Evolutionary conservation across 2,888 invertebrate species (phyloP).

Genomic region (Anarsia innoxiella): DNA sequence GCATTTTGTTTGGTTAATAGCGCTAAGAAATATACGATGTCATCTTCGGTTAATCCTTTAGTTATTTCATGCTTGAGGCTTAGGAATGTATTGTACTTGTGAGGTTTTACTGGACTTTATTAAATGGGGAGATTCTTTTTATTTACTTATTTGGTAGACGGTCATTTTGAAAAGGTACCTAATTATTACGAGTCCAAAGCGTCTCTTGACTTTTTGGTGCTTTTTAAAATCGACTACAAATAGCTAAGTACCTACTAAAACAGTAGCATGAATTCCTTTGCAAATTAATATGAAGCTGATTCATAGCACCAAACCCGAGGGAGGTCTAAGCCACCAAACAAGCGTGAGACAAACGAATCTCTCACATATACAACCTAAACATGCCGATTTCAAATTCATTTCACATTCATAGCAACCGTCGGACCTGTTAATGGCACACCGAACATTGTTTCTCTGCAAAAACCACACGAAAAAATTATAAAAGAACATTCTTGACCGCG

Average conservation of each 20-base stretch:
- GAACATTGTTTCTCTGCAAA: constrained; percentile 48
- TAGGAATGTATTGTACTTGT: constrained; percentile 21
- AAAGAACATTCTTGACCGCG: constrained; percentile 60
- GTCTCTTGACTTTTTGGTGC: no score
- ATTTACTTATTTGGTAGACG: background rate
- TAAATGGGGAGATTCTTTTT: background rate
- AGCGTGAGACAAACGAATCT: constrained; percentile 44
- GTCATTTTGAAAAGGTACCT: no score
- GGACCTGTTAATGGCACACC: constrained; percentile 41
- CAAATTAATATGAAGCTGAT: no score
- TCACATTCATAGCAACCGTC: constrained; percentile 29
- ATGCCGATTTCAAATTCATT: constrained; percentile 39
- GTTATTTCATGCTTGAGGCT: constrained; percentile 58
- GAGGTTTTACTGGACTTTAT: constrained; percentile 7
- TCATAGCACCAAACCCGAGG: constrained; percentile 5
- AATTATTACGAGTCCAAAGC: no score
- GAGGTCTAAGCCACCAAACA: constrained; percentile 9
- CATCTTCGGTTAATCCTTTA: constrained; percentile 56
- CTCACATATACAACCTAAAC: constrained; percentile 37
- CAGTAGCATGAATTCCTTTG: no score
- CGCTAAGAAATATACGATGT: constrained; percentile 49
- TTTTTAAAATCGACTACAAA: no score
- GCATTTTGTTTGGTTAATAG: constrained; percentile 29
- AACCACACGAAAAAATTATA: constrained; percentile 49
- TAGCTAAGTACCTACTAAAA: no score